Evolutionary conservation across 2,888 invertebrate genomes (phyloP).

Genomic region (Drosophila anomelani): DNA sequence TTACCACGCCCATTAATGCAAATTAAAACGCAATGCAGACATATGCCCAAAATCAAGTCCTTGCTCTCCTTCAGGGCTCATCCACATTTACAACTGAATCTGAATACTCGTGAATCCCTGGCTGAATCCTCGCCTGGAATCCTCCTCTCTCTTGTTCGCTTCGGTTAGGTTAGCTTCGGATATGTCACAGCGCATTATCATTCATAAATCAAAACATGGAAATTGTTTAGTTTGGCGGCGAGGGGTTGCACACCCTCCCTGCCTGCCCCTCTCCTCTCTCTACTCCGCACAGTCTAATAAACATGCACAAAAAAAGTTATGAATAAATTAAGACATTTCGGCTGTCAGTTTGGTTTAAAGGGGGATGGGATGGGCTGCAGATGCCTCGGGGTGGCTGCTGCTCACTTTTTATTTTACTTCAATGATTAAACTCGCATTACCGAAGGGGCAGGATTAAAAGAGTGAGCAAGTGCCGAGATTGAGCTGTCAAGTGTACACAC

Average conservation of each 20-base stretch:
- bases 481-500: conserved; percentile 54
- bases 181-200: conserved; percentile 83
- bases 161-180: conserved; percentile 30
- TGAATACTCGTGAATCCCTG: background rate
- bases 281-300: conserved; percentile 63
- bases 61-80: conserved; percentile 9
- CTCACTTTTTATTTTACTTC: conserved; percentile 65
- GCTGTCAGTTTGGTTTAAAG: conserved; percentile 39
- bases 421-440: conserved; percentile 49
- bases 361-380: background rate
- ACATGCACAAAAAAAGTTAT: conserved; percentile 71
- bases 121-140: background rate
- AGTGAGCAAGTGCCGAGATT: conserved; percentile 48
- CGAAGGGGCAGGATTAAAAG: background rate
- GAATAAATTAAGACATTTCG: conserved; percentile 83
- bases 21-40: conserved; percentile 81
- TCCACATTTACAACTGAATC: conserved; percentile 7
- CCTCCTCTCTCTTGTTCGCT: background rate
- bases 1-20: conserved; percentile 82
- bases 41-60: conserved; percentile 70
- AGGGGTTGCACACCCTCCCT: conserved; percentile 29
- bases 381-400: conserved; percentile 53
- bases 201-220: conserved; percentile 83
- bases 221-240: conserved; percentile 73
- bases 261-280: conserved; percentile 7